A percentile compares a stretch with the other conserved stretches of the same genome.
Conservation (phyloP, 2,113 vertebrate species). For the Herpailurus yagouaroundi region DNA sequence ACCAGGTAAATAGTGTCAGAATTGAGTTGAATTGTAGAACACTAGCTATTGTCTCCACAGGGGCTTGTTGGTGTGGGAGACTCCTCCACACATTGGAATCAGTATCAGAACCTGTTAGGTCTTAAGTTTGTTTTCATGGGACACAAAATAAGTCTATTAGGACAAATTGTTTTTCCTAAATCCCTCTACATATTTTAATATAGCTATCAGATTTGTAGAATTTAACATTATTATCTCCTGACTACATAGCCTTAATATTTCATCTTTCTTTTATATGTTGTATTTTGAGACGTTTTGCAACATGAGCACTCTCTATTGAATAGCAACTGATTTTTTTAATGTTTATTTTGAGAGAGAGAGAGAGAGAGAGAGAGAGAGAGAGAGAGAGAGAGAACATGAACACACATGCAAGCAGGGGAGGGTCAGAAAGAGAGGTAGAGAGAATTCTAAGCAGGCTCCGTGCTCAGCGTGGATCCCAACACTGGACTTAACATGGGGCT, state of each 20-base stretch:
- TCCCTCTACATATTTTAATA: neutral
- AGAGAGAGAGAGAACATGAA: too few species aligned
- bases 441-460: too few species aligned
- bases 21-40: neutral
- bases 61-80: neutral
- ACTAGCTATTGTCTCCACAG: neutral
- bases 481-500: too few species aligned
- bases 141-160: neutral
- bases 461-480: too few species aligned
- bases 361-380: too few species aligned
- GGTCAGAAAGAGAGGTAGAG: too few species aligned
- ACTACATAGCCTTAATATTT: neutral
- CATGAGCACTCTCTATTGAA: neutral
- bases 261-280: neutral
- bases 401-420: too few species aligned
- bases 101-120: neutral
- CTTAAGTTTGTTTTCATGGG: neutral
- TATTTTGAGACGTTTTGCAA: neutral
- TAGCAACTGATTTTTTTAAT: neutral
- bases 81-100: neutral
- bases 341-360: too few species aligned
- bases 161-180: neutral
- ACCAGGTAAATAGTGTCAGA: neutral
- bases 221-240: neutral
- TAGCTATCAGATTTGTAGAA: neutral